Evolutionary conservation across 1,140 invertebrate species (phyloP).

Genomic region (Drosophila albomicans): DNA sequence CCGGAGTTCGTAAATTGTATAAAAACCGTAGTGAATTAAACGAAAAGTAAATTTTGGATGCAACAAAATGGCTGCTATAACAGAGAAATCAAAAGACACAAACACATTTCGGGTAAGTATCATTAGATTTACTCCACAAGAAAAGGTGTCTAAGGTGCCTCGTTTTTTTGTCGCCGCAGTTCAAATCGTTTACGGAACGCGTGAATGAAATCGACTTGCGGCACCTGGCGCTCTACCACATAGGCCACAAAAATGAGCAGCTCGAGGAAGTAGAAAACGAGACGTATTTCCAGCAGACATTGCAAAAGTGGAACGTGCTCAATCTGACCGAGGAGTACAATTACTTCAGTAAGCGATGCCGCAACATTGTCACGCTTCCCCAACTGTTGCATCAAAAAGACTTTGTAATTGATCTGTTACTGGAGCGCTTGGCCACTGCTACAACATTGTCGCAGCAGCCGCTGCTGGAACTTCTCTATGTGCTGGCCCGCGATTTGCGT

Average conservation of each 20-base stretch:
- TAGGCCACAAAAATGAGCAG: slow-evolving; percentile 89
- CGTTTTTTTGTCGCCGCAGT: slow-evolving; percentile 86
- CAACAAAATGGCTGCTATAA: slow-evolving; percentile 90
- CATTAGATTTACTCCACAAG: background rate
- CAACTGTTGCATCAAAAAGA: slow-evolving; percentile 93
- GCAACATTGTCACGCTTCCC: slow-evolving; percentile 90
- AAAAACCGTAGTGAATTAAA: background rate
- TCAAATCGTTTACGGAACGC: slow-evolving; percentile 93
- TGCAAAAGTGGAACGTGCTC: slow-evolving; percentile 94
- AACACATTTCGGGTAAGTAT: slow-evolving; percentile 92
- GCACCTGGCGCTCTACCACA: slow-evolving; percentile 88
- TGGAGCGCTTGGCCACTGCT: slow-evolving; percentile 89
- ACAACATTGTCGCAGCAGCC: slow-evolving; percentile 91
- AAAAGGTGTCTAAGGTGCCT: background rate
- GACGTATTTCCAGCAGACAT: slow-evolving; percentile 91
- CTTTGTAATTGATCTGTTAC: slow-evolving; percentile 89
- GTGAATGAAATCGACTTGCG: slow-evolving; percentile 93
- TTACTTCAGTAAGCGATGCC: slow-evolving; percentile 90
- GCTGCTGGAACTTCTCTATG: slow-evolving; percentile 94
- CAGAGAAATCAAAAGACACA: slow-evolving; percentile 90
- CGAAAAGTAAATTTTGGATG: background rate
- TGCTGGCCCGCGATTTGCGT: slow-evolving; percentile 93
- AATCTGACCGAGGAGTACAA: slow-evolving; percentile 94
- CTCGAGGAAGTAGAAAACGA: slow-evolving; percentile 87
- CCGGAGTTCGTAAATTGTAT: background rate